Conservation (phyloP, 1,140 invertebrate species). For the Rhagoletis zephyria region DNA sequence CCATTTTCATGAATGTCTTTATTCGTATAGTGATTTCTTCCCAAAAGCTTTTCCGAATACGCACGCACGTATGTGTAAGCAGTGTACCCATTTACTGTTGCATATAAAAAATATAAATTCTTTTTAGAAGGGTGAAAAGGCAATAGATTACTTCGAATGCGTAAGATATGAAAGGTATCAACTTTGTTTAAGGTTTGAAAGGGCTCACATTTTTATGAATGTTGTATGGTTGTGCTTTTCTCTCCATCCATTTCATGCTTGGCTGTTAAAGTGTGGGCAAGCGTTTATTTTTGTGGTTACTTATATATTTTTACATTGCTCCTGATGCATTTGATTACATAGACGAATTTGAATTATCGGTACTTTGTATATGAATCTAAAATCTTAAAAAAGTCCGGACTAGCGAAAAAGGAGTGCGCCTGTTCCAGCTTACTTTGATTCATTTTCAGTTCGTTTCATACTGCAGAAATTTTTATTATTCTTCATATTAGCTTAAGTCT, state of each 20-base stretch:
- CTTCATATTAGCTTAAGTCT: too few relatives aligned
- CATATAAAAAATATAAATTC: not conserved
- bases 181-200: not conserved
- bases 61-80: not conserved
- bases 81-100: not conserved
- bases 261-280: not conserved
- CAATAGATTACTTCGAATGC: constrained; percentile 9
- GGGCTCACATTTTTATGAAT: not conserved
- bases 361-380: too few relatives aligned
- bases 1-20: constrained; percentile 31
- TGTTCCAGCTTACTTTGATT: too few relatives aligned
- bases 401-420: too few relatives aligned
- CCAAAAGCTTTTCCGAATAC: not conserved
- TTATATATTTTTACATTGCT: not conserved
- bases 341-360: too few relatives aligned
- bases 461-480: too few relatives aligned
- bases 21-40: constrained; percentile 29
- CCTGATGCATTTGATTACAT: too few relatives aligned
- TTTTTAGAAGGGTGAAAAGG: not conserved
- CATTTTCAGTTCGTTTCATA: too few relatives aligned
- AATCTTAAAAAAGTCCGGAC: too few relatives aligned
- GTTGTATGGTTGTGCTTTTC: not conserved
- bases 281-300: constrained; percentile 16
- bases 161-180: constrained; percentile 31
- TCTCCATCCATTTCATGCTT: not conserved